These are phyloP conservation scores for Holacanthella duospinosa DNA, from an alignment of 2,888 invertebrate genomes.

Conservation along the genomic window DNA sequence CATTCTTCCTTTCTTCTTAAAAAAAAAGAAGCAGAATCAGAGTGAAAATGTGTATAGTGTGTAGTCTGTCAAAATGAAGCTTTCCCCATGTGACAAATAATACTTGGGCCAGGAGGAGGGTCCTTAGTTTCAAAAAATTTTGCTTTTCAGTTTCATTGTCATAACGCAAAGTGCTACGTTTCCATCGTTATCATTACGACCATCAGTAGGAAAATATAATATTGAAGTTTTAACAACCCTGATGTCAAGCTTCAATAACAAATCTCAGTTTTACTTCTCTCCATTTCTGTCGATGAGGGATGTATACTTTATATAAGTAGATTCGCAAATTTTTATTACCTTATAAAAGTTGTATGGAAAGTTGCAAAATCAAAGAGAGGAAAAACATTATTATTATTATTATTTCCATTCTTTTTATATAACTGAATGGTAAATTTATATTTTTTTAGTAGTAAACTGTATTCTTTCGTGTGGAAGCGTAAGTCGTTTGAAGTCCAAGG, in stretches of 20 bases:
- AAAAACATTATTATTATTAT: background rate
- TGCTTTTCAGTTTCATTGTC: too few species aligned
- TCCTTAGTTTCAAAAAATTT: too few species aligned
- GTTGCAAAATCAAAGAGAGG: background rate
- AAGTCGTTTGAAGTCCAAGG: background rate
- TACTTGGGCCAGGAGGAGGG: too few species aligned
- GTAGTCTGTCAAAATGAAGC: constrained; percentile 3
- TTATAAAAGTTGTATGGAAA: background rate
- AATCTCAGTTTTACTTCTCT: background rate
- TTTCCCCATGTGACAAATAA: constrained; percentile 5
- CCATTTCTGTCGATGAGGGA: too few species aligned
- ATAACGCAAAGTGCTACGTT: constrained; percentile 1
- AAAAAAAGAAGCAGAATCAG: too few species aligned
- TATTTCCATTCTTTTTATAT: background rate
- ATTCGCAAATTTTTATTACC: constrained; percentile 3
- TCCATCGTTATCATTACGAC: background rate
- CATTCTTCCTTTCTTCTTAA: background rate
- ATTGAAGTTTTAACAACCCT: background rate
- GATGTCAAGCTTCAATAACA: background rate
- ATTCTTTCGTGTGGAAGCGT: background rate
- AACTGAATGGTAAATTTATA: too few species aligned
- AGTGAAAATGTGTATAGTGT: too few species aligned
- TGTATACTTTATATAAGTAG: too few species aligned
- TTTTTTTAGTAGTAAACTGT: too few species aligned
- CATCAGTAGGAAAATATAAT: too few species aligned